phyloP scores from a whole-genome alignment of 2,113 vertebrate genomes.

The Daubentonia madagascariensis region DNA sequence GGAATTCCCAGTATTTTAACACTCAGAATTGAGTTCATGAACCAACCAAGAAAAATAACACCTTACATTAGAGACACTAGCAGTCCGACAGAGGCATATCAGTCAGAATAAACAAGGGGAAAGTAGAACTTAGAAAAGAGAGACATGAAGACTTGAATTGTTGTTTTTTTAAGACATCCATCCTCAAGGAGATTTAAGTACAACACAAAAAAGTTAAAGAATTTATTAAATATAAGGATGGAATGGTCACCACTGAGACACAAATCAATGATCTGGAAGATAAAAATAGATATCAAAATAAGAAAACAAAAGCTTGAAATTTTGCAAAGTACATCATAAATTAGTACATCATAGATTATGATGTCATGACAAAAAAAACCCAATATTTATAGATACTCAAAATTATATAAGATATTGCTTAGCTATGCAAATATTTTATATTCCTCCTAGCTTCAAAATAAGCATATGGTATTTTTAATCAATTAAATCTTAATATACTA shows the following conservation, averaged over 20 bases:
- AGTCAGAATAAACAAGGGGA: not conserved
- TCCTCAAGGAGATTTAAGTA: not conserved
- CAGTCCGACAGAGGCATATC: not conserved
- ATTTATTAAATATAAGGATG: not conserved
- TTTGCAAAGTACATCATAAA: not conserved
- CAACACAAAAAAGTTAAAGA: not conserved
- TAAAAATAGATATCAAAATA: constrained; percentile 33
- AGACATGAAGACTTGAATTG: not conserved
- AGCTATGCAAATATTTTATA: not conserved
- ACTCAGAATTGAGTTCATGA: not conserved
- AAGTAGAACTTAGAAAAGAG: not conserved
- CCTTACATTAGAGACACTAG: not conserved
- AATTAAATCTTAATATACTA: not conserved
- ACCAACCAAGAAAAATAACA: not conserved
- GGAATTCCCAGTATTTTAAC: not conserved
- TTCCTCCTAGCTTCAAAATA: not conserved
- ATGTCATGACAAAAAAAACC: not conserved
- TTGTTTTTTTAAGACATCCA: not conserved
- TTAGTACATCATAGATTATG: not conserved
- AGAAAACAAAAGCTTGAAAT: not conserved
- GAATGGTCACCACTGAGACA: not conserved
- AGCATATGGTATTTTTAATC: not conserved
- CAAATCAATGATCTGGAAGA: not conserved
- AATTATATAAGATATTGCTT: not conserved
- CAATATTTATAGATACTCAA: not conserved